Evolutionary conservation across 2,888 invertebrate genomes (phyloP).

Genomic region (Chouioia cunea): DNA sequence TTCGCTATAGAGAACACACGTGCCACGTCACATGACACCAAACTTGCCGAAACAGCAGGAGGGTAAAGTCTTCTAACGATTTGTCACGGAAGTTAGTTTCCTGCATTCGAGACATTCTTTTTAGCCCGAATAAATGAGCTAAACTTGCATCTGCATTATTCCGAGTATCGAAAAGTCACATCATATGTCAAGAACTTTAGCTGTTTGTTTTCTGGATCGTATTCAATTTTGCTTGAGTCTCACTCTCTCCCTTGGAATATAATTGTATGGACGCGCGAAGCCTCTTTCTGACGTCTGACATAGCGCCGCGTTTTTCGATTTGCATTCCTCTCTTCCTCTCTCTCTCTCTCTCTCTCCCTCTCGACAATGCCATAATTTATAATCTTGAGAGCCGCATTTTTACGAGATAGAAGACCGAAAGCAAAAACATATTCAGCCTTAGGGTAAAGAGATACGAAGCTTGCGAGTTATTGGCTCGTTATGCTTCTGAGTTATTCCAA

Average conservation of each 20-base stretch:
- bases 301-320: slow-evolving; percentile 53
- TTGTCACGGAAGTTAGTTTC: no score
- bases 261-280: slow-evolving; percentile 54
- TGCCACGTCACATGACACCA: slow-evolving; percentile 57
- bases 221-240: slow-evolving; percentile 62
- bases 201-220: slow-evolving; percentile 58
- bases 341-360: neutral
- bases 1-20: slow-evolving; percentile 47
- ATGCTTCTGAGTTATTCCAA: slow-evolving; percentile 21
- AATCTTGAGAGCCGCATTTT: slow-evolving; percentile 18
- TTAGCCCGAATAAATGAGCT: no score
- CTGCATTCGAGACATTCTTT: slow-evolving; percentile 1
- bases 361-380: slow-evolving; percentile 40
- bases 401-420: slow-evolving; percentile 10
- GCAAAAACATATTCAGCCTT: slow-evolving; percentile 1
- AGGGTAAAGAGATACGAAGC: no score
- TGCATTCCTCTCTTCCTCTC: slow-evolving; percentile 33
- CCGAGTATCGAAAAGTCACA: neutral
- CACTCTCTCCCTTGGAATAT: slow-evolving; percentile 53
- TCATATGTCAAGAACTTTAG: slow-evolving; percentile 33
- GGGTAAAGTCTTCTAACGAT: no score
- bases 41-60: slow-evolving; percentile 58
- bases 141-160: no score
- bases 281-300: slow-evolving; percentile 55
- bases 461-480: slow-evolving; percentile 20